Conservation (phyloP, 2,797 vertebrate genomes). For the Scleropages formosus region DNA sequence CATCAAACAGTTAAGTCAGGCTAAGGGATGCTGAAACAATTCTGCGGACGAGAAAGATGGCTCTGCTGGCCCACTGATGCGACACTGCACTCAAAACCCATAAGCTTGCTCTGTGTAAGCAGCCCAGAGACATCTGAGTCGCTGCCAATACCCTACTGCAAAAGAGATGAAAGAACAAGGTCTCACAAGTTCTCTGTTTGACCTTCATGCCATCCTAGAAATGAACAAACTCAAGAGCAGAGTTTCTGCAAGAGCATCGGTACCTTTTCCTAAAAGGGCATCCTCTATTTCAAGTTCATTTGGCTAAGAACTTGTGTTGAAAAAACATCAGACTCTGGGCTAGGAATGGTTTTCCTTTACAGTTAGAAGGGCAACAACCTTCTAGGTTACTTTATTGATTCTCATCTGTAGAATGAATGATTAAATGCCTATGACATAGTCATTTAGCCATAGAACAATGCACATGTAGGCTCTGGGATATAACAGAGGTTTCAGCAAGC, state of each 20-base stretch:
- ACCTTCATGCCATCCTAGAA: not conserved
- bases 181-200: not conserved
- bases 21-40: not conserved
- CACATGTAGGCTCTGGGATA: too few relatives aligned
- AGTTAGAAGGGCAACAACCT: not conserved
- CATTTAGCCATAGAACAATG: not conserved
- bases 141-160: conserved; percentile 1
- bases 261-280: not conserved
- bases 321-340: not conserved
- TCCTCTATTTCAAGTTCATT: too few relatives aligned
- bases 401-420: not conserved
- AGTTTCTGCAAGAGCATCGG: conserved; percentile 5
- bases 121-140: conserved; percentile 11
- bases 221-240: not conserved
- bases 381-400: not conserved
- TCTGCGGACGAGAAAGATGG: not conserved
- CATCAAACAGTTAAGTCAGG: not conserved
- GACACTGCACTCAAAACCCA: not conserved
- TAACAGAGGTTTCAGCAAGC: not conserved
- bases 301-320: conserved; percentile 14
- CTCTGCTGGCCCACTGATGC: not conserved
- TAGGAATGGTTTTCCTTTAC: conserved; percentile 1
- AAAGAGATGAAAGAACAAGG: not conserved
- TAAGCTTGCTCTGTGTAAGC: not conserved
- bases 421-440: not conserved